Base-by-base conservation (phyloP, 2,888 invertebrate species). In the Lottia gigantea region DNA sequence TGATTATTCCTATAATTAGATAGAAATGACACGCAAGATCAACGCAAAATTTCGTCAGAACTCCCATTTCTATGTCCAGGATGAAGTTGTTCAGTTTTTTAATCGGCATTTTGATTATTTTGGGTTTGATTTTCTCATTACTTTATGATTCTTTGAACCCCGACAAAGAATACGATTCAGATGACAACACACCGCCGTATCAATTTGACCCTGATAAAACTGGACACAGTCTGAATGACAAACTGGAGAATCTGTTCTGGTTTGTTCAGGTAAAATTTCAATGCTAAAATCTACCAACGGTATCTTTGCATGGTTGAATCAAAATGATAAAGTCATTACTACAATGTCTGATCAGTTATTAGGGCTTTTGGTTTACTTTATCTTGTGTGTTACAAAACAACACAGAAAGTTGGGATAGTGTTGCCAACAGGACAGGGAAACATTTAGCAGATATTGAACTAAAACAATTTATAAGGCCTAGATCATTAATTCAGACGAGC, bases 261-360 rank as follows among this genome's bases (percentile, higher is more conserved):
- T 79, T 82, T 78, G 74, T 82, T 49, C 82, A 82, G 80, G 80
- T 82, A 73, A 11, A n/a, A n/a, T 23, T 16, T 49, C n/a, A n/a
- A n/a, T n/a, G n/a, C n/a, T n/a, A n/a, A n/a, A n/a, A 26, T 6
- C 19, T 40, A 6, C 11, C 6, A 66, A 19, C 12, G 4, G 19
- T 19, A 11, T 14, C 7, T 55, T 19, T n/a, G 8, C 19, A 16
- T 55, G n/a, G 19, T n/a, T n/a, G n/a, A n/a, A 2, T 55, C 55
- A n/a, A 55, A 15, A 19, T 55, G n/a, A 55, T 19, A 55, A 19
- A 19, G n/a, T n/a, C n/a, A n/a, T n/a, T n/a, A n/a, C n/a, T n/a
- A n/a, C n/a, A n/a, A n/a, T n/a, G n/a, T n/a, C n/a, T n/a, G n/a
- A n/a, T n/a, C n/a, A n/a, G n/a, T n/a, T n/a, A n/a, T n/a, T n/a